Evolutionary conservation across 1,140 invertebrate genomes (phyloP), one percentile per base, ranked within the genome.

Genomic region (Megathymus violae): DNA sequence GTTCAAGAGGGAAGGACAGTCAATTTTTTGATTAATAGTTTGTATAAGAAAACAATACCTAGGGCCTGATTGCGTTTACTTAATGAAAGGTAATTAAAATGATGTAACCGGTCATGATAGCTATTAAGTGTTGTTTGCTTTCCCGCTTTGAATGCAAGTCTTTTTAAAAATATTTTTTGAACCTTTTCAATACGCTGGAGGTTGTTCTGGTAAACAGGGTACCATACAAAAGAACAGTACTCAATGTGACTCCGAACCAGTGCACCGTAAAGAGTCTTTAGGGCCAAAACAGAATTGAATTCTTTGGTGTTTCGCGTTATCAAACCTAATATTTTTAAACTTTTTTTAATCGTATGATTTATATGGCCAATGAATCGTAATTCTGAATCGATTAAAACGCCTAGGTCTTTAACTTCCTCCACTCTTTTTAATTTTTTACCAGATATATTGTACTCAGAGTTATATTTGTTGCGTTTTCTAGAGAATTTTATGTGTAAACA

Each of bases 401-500:
- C 47, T 1, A 50, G 27, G 13, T 50, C 47, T 34, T 36, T 50
- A 7, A 50, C 31, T 36, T 50, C 47, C 13, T 34, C 47, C 25
- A 16, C 47, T 50, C 47, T 50, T 36, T 50, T 50, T 50, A 51
- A 11, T 14, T 31, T 52, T 3, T 10, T 36, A 5, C 38, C 38
- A 13, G 6, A n/a, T 0, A 52, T 52, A 6, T 22, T 22, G 11
- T 40, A 52, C 5, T 40, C 38, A 13, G 34, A 22, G 19, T 52
- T 13, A n/a, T 22, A 40, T 25, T 52, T 52, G 4, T 38, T 41
- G 10, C 27, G n/a, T 22, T 52, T 52, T 17, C 36, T 34, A 4
- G 50, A 52, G 9, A 52, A 52, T 25, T 52, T 52, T 9, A 52
- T 52, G 9, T 41, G 36, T 40, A 41, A 11, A 25, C 50, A 41